Evolutionary conservation across 2,113 vertebrate species (phyloP).

Genomic region (Zapus hudsonius): DNA sequence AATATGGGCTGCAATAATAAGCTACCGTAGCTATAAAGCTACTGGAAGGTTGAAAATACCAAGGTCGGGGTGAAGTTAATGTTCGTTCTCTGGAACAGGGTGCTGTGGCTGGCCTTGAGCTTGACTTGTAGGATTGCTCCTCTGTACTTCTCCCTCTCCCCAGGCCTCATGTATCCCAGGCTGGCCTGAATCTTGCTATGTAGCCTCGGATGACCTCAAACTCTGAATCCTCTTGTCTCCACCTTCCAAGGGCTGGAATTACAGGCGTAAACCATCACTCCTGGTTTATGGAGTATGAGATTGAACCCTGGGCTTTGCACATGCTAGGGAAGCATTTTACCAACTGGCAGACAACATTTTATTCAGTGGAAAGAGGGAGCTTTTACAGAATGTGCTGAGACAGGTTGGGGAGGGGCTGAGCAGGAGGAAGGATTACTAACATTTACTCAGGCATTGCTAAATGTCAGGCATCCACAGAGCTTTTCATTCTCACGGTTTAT

Average conservation of each 20-base stretch:
- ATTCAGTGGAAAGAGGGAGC: neutral
- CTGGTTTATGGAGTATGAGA: too few species aligned
- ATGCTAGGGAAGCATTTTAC: too few species aligned
- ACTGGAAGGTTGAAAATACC: neutral
- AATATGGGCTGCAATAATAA: conserved; percentile 41
- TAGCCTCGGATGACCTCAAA: too few species aligned
- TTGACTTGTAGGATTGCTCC: neutral
- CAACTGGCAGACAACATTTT: too few species aligned
- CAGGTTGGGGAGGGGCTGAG: neutral
- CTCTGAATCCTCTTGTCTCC: too few species aligned
- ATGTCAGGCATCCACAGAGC: neutral
- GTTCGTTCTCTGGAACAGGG: neutral
- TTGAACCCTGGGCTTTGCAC: too few species aligned
- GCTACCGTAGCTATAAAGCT: neutral
- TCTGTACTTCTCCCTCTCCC: neutral
- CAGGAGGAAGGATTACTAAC: neutral
- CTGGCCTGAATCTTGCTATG: too few species aligned
- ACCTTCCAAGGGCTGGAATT: too few species aligned
- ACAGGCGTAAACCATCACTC: too few species aligned
- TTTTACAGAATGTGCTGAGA: neutral
- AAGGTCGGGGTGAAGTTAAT: neutral
- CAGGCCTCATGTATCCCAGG: too few species aligned
- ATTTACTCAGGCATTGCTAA: neutral
- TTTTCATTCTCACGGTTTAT: conserved; percentile 13
- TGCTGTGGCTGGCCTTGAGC: neutral